Evolutionary conservation across 2,888 invertebrate species (phyloP).

Genomic region (Hypercompe scribonia): DNA sequence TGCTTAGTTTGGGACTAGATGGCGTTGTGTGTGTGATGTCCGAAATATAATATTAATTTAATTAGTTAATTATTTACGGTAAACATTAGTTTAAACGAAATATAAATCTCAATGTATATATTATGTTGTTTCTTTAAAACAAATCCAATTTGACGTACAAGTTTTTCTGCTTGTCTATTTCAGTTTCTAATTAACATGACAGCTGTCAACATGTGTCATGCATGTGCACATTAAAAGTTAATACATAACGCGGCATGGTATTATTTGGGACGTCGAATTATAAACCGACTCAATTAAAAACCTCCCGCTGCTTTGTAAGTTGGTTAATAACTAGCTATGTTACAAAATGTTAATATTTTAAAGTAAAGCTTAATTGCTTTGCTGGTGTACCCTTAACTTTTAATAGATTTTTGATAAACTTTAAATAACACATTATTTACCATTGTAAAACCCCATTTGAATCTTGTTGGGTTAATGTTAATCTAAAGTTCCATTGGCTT

Average conservation of each 20-base stretch:
- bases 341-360: background rate
- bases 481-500: constrained; percentile 18
- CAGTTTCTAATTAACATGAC: constrained; percentile 11
- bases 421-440: background rate
- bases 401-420: background rate
- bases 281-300: background rate
- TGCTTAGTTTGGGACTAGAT: too few relatives aligned
- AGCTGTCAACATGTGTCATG: constrained; percentile 15
- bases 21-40: too few relatives aligned
- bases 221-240: constrained; percentile 4
- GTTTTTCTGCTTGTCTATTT: constrained; percentile 3
- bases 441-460: background rate
- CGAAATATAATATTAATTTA: too few relatives aligned
- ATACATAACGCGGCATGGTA: background rate
- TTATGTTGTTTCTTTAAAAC: background rate
- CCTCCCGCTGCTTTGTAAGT: background rate
- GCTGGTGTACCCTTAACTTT: background rate
- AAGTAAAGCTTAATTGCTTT: background rate
- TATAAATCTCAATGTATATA: background rate
- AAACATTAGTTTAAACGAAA: background rate
- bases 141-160: background rate
- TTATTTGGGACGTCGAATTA: background rate
- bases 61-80: background rate
- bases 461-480: background rate
- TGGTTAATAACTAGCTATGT: background rate